These are phyloP conservation scores for Stratiomys singularior DNA, from an alignment of 2,888 invertebrate genomes.

Conservation along the genomic window DNA sequence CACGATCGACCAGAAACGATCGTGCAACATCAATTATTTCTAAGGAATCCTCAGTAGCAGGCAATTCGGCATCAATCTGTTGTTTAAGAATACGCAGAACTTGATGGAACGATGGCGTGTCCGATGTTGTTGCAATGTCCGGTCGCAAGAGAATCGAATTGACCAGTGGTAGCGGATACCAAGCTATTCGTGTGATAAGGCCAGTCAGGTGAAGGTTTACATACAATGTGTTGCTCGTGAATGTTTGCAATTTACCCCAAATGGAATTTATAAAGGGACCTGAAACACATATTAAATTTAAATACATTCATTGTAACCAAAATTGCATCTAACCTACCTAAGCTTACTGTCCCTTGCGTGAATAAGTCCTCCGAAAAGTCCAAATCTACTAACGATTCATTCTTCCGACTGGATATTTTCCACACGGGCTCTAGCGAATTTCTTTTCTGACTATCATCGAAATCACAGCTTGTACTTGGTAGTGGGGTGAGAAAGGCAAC, in stretches of 20 bases:
- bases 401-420: constrained; percentile 61
- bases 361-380: constrained; percentile 66
- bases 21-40: constrained; percentile 81
- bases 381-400: constrained; percentile 61
- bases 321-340: constrained; percentile 61
- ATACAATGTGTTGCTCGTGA: constrained; percentile 85
- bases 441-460: constrained; percentile 49
- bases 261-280: constrained; percentile 86
- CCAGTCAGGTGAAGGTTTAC: constrained; percentile 90
- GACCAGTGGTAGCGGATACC: constrained; percentile 89
- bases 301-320: background rate
- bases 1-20: constrained; percentile 80
- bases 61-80: constrained; percentile 83
- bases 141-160: constrained; percentile 89
- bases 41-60: constrained; percentile 66
- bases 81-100: constrained; percentile 85
- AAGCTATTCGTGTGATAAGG: constrained; percentile 84
- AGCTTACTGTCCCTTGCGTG: constrained; percentile 65
- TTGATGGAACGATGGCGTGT: constrained; percentile 91
- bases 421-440: constrained; percentile 56
- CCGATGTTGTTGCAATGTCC: constrained; percentile 86
- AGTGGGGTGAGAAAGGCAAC: constrained; percentile 11
- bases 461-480: constrained; percentile 52
- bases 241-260: constrained; percentile 82
- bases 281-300: constrained; percentile 55